Evolutionary conservation across 2,797 vertebrate species (phyloP).

Genomic region (Girardinus metallicus): DNA sequence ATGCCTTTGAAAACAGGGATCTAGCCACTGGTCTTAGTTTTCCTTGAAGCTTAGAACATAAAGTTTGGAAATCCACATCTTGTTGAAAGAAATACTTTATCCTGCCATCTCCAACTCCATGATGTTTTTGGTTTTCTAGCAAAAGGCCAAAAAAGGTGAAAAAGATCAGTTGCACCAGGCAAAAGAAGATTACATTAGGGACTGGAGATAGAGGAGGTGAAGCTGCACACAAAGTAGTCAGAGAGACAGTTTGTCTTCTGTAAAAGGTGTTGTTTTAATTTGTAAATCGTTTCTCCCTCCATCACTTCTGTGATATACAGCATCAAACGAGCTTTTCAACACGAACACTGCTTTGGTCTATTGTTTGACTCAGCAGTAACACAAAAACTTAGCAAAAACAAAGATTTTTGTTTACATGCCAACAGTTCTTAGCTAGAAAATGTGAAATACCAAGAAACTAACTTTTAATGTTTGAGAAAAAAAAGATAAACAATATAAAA

Average conservation of each 20-base stretch:
- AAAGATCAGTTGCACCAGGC: constrained; percentile 1
- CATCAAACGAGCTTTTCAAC: neutral
- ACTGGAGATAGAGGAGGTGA: neutral
- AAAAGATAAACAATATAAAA: neutral
- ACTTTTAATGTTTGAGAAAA: neutral
- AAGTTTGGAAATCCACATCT: constrained; percentile 35
- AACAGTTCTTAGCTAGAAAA: neutral
- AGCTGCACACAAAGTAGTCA: neutral
- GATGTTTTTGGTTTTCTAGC: constrained; percentile 3
- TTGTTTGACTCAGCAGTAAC: neutral
- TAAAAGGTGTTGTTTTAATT: neutral
- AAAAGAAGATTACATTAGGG: neutral
- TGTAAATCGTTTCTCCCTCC: neutral
- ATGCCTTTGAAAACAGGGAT: constrained; percentile 44
- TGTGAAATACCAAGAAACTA: neutral
- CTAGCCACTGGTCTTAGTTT: constrained; percentile 27
- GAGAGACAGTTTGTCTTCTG: neutral
- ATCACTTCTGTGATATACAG: neutral
- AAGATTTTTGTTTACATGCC: neutral
- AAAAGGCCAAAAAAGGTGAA: neutral
- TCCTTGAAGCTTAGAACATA: constrained; percentile 37
- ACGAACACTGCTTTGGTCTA: neutral
- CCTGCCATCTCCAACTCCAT: constrained; percentile 17
- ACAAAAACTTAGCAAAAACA: neutral
- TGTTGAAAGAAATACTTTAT: constrained; percentile 34